Conservation (phyloP, 2,797 vertebrate species). For the Poeciliopsis gracilis region DNA sequence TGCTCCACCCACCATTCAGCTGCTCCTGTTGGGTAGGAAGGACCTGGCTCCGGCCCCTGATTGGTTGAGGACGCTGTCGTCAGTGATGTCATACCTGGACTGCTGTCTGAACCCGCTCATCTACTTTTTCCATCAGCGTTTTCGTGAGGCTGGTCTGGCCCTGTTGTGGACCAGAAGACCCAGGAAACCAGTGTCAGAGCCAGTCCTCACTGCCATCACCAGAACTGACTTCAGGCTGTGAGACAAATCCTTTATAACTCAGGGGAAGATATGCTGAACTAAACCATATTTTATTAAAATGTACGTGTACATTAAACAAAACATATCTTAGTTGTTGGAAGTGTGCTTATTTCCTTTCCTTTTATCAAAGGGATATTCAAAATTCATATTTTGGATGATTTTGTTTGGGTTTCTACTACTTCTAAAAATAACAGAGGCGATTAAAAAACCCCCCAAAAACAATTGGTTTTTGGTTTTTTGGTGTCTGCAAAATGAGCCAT, state of each 20-base stretch:
- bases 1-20: constrained; percentile 45
- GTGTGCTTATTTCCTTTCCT: not conserved
- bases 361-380: not conserved
- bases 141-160: constrained; percentile 70
- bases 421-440: no score
- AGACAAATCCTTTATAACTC: not conserved
- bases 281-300: not conserved
- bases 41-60: constrained; percentile 74
- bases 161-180: constrained; percentile 74
- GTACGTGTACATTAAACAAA: not conserved
- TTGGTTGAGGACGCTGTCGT: constrained; percentile 79
- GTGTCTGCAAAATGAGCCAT: no score
- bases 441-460: no score
- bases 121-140: constrained; percentile 77
- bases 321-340: not conserved
- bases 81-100: constrained; percentile 80
- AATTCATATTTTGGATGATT: no score
- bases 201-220: constrained; percentile 71
- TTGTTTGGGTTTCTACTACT: no score
- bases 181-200: constrained; percentile 61
- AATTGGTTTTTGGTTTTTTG: no score
- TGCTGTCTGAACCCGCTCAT: constrained; percentile 80
- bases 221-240: constrained; percentile 38
- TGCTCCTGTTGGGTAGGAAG: constrained; percentile 72
- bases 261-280: not conserved